Evolutionary conservation across 2,797 vertebrate species (phyloP), one percentile per base, ranked within the genome.

Genomic region (Sarcophilus harrisii): DNA sequence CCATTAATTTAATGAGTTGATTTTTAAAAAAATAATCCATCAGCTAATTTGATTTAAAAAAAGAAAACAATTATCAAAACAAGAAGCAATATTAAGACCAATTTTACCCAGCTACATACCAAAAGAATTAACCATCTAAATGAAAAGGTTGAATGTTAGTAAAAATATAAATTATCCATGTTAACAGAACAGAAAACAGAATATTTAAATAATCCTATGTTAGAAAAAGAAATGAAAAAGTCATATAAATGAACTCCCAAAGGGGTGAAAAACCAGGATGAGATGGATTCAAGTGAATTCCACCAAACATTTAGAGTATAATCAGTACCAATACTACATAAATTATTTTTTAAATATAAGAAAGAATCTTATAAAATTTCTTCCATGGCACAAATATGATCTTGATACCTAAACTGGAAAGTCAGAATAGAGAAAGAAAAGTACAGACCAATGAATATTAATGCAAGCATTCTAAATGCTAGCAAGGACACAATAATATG

Each of bases 131-230:
- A 54, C 38, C 62, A 93, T 55, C 59, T 89, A 81, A 27, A 94
- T 58, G 28, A 94, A 92, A 58, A 1, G 57, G 66, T 59, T 45
- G 92, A 93, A 94, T 27, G 58, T 45, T 91, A 0, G 91, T 21
- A 57, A 91, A 95, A n/a, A 60, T 9, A 95, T 2, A 96, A 96
- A 96, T 90, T 29, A 87, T 55, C 30, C 52, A 94, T 57, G 93
- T 16, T 95, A n/a, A 90, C 16, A 89, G 87, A 90, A 91, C 32
- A 96, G 73, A 58, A 94, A 96, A 94, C 8, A 91, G 29, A 93
- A 95, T 91, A 89, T 81, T 54, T 73, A 5, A 94, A 62, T 12
- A 96, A n/a, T 13, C 8, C 16, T 96, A 5, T 30, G 30, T 11
- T n/a, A 60, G 90, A 0, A 81, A 54, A 95, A 60, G 91, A 94